phyloP scores from a whole-genome alignment of 2,797 vertebrate species.

The Coluber constrictor region DNA sequence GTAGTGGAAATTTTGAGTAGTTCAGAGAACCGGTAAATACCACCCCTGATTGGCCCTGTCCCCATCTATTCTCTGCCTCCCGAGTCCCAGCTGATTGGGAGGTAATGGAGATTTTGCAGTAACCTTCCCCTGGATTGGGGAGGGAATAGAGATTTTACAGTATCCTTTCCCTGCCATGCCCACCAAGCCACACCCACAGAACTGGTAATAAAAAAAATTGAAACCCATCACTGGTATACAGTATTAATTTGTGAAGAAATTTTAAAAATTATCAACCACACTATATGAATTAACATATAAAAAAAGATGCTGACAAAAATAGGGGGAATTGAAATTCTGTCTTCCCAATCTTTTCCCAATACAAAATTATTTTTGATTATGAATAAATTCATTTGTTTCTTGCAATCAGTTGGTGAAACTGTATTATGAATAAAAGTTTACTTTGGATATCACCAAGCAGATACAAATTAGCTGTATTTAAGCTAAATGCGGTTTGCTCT shows the following conservation, averaged over 20 bases:
- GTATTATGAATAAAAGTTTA: fast-evolving
- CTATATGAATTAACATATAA: neutral
- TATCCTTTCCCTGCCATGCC: too few species aligned
- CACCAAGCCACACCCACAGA: too few species aligned
- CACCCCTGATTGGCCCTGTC: too few species aligned
- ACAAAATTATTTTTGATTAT: neutral
- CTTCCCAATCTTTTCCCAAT: neutral
- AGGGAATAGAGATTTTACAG: too few species aligned
- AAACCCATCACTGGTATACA: neutral
- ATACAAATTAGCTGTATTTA: neutral
- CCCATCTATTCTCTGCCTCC: too few species aligned
- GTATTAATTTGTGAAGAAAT: neutral
- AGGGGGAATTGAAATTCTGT: neutral
- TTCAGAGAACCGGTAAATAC: too few species aligned
- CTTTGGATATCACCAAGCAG: neutral
- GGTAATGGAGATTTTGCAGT: too few species aligned
- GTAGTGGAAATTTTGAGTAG: too few species aligned
- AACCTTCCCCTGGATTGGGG: too few species aligned
- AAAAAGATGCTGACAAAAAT: neutral
- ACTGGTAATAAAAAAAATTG: too few species aligned
- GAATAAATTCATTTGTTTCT: neutral
- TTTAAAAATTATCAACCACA: neutral
- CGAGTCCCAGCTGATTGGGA: too few species aligned
- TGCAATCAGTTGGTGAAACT: neutral
- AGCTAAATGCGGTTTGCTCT: neutral